phyloP scores from a whole-genome alignment of 2,888 invertebrate species.

The Sarcophaga rosellei region DNA sequence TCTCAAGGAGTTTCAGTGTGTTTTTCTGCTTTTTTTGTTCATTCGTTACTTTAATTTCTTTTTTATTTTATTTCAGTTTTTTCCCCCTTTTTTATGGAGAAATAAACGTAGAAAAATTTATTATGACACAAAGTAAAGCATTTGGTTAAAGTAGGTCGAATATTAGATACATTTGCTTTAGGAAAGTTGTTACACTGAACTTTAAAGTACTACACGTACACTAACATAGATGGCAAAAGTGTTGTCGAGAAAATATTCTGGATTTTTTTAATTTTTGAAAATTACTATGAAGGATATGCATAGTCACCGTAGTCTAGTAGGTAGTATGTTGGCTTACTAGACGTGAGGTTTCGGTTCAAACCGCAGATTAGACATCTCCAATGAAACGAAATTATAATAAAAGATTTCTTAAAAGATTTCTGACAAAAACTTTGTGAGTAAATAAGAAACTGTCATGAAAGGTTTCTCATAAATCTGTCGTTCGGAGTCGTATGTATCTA shows the following conservation, averaged over 20 bases:
- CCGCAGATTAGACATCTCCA: no score
- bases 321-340: no score
- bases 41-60: constrained; percentile 10
- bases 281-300: no score
- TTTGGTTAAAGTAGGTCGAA: background rate
- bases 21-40: background rate
- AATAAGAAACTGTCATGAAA: no score
- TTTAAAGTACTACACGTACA: background rate
- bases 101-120: background rate
- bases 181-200: background rate
- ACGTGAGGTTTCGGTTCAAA: no score
- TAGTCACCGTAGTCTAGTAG: no score
- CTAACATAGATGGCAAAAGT: background rate
- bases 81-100: background rate
- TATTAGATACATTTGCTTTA: background rate
- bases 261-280: no score
- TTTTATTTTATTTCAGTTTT: background rate
- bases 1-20: background rate
- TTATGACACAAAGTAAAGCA: background rate
- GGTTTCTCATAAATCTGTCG: no score
- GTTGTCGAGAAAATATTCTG: background rate
- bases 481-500: no score
- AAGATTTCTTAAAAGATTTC: no score
- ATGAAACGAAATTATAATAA: no score
- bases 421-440: no score